Percentiles rank a stretch among this genome's conserved stretches.
These are phyloP conservation scores for Nesidiocoris tenuis DNA, from an alignment of 2,888 invertebrate genomes.

Conservation along the genomic window DNA sequence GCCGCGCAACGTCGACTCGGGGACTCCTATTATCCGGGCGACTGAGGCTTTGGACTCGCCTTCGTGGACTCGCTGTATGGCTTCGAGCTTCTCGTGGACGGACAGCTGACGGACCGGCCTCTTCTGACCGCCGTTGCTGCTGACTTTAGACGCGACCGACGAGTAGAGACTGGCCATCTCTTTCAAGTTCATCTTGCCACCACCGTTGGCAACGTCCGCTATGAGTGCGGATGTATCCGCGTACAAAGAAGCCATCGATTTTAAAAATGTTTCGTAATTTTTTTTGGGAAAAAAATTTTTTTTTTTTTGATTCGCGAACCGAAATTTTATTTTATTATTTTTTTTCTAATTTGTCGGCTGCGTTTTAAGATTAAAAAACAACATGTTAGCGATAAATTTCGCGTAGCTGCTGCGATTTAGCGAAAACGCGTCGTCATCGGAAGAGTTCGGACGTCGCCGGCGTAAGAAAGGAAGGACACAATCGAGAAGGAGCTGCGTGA, in stretches of 20 bases:
- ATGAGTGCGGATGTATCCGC: conserved; percentile 24
- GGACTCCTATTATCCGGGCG: conserved; percentile 80
- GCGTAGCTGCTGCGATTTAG: not conserved
- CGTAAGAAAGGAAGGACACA: conserved; percentile 5
- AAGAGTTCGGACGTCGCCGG: not conserved
- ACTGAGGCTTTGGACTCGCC: conserved; percentile 85
- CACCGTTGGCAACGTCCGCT: not conserved
- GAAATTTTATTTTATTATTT: too few relatives aligned
- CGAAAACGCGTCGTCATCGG: not conserved
- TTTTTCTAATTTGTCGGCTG: not conserved
- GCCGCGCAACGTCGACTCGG: conserved; percentile 80
- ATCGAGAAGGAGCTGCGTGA: conserved; percentile 34
- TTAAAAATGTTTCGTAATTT: not conserved
- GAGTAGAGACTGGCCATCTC: conserved; percentile 28
- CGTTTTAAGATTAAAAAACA: too few relatives aligned
- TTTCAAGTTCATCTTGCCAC: conserved; percentile 24
- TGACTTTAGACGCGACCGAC: conserved; percentile 46
- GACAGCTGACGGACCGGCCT: conserved; percentile 74
- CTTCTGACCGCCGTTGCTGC: conserved; percentile 41
- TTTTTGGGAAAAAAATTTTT: not conserved
- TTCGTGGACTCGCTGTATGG: conserved; percentile 78
- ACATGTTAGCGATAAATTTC: too few relatives aligned
- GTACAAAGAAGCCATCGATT: conserved; percentile 17
- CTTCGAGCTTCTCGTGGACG: conserved; percentile 75
- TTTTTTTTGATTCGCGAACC: too few relatives aligned